Evolutionary conservation across 2,113 vertebrate genomes (phyloP).

Genomic region (Phyllostomus hastatus): DNA sequence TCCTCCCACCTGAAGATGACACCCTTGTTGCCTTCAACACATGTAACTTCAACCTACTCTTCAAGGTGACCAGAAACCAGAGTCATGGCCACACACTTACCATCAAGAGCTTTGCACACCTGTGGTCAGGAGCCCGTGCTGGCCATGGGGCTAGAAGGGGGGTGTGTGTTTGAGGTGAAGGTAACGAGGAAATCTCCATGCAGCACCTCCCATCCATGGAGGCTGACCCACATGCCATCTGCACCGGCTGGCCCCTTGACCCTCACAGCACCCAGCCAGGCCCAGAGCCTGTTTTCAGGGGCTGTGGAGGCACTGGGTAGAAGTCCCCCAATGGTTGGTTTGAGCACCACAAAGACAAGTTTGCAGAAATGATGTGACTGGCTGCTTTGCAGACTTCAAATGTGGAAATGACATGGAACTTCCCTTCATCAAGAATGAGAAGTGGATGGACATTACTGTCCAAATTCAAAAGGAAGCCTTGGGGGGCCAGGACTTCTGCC

Average conservation of each 20-base stretch:
- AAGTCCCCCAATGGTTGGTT: neutral
- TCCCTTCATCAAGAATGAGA: constrained; percentile 90
- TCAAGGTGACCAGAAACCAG: neutral
- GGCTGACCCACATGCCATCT: neutral
- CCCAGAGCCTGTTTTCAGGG: neutral
- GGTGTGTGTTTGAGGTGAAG: neutral
- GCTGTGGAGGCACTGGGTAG: neutral
- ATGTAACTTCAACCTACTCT: neutral
- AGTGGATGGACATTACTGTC: constrained; percentile 85
- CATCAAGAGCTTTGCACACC: neutral
- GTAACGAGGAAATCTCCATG: neutral
- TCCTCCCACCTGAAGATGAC: too few species aligned
- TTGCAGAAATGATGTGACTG: neutral
- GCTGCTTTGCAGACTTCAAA: constrained; percentile 84
- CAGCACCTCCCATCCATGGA: neutral
- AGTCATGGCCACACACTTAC: neutral
- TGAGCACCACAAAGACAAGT: too few species aligned
- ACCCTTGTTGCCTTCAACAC: neutral
- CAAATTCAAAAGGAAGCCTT: constrained; percentile 82
- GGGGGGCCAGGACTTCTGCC: constrained; percentile 87
- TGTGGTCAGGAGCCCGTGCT: neutral
- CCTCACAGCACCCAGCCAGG: neutral
- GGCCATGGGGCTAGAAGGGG: neutral
- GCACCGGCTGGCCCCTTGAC: neutral
- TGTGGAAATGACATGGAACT: constrained; percentile 87